phyloP scores from a whole-genome alignment of 2,797 vertebrate genomes.

The Rhadinocentrus ornatus region DNA sequence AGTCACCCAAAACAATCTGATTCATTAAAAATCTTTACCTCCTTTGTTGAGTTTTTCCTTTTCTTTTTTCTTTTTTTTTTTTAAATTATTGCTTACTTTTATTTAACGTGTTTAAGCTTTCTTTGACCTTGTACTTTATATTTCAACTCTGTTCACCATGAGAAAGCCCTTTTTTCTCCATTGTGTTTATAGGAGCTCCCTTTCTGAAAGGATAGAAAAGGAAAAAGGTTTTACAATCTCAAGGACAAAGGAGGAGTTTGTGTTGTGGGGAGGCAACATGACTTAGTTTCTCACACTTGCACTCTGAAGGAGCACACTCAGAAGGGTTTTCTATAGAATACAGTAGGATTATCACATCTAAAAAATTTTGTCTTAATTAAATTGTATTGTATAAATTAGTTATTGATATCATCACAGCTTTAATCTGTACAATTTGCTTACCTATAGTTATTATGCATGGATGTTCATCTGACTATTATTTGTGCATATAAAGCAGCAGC shows the following conservation, averaged over 20 bases:
- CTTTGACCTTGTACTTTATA: conserved; percentile 52
- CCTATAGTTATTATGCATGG: conserved; percentile 37
- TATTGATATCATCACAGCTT: background rate
- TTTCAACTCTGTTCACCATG: conserved; percentile 55
- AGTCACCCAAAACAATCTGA: conserved; percentile 29
- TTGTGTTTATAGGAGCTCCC: conserved; percentile 63
- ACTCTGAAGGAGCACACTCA: conserved; percentile 56
- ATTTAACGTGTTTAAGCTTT: conserved; percentile 32
- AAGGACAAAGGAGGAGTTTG: conserved; percentile 91
- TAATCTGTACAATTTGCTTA: conserved; percentile 2
- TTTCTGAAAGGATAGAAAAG: conserved; percentile 65
- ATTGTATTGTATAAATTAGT: background rate
- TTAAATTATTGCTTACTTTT: conserved; percentile 19
- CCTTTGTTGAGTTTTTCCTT: conserved; percentile 6
- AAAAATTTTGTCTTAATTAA: background rate
- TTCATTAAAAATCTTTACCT: conserved; percentile 18
- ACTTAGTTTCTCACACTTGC: conserved; percentile 80
- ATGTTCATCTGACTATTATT: conserved; percentile 45
- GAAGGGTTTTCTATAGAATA: conserved; percentile 16
- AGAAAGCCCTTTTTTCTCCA: conserved; percentile 45
- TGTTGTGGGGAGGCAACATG: conserved; percentile 77
- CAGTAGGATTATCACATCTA: background rate
- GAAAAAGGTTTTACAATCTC: conserved; percentile 74
- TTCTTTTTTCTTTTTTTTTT: background rate
- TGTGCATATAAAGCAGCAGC: conserved; percentile 71